Conservation (phyloP, 2,888 invertebrate genomes). For the Hemithea aestivaria region DNA sequence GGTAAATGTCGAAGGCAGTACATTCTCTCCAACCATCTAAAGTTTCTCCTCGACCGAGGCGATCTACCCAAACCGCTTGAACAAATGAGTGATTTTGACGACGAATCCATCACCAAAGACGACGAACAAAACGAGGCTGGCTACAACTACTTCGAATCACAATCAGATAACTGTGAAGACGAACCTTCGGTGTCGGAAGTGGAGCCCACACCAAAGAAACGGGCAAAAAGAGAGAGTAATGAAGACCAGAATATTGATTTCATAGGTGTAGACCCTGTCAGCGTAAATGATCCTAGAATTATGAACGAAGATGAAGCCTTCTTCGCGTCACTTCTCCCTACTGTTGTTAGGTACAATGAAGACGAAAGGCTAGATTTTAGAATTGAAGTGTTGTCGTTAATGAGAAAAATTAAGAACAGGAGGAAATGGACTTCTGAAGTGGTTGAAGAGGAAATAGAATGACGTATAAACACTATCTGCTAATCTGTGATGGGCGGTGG, state of each 20-base stretch:
- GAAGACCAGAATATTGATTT: slow-evolving; percentile 6
- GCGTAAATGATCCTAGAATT: slow-evolving; percentile 54
- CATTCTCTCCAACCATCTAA: slow-evolving; percentile 52
- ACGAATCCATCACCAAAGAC: slow-evolving; percentile 6
- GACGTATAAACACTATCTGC: no score
- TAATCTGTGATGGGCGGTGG: no score
- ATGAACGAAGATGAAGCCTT: slow-evolving; percentile 75
- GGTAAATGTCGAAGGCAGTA: slow-evolving; percentile 35
- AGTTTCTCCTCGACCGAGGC: slow-evolving; percentile 40
- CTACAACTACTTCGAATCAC: no score
- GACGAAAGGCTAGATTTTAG: slow-evolving; percentile 66
- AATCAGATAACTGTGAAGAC: no score
- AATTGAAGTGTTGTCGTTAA: slow-evolving; percentile 59
- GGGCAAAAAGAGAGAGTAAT: slow-evolving; percentile 3
- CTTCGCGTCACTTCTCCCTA: slow-evolving; percentile 65
- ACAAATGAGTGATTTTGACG: slow-evolving; percentile 7
- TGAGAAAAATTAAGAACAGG: slow-evolving; percentile 60
- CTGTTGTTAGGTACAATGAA: slow-evolving; percentile 62
- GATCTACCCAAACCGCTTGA: slow-evolving; percentile 2
- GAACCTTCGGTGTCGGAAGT: neutral
- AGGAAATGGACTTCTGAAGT: slow-evolving; percentile 35
- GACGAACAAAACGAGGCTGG: no score
- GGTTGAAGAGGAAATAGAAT: neutral
- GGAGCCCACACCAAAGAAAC: slow-evolving; percentile 5
- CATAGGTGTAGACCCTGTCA: slow-evolving; percentile 41